Base-by-base conservation (phyloP, 2,797 vertebrate genomes). In the Rhabdophis nuchalis region DNA sequence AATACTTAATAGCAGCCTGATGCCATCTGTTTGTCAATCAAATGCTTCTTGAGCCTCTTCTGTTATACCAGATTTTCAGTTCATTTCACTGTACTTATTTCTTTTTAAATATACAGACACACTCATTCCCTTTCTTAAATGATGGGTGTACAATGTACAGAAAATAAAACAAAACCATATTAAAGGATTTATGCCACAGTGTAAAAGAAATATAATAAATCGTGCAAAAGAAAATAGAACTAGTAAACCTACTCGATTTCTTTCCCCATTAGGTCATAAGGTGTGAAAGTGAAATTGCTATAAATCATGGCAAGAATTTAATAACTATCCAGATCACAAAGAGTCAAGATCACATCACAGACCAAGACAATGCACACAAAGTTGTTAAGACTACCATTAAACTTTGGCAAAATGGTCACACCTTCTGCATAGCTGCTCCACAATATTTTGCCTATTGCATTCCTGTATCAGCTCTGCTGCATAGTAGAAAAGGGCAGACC, bases 101-200 rank as follows among this genome's bases (percentile, higher is more conserved):
- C 36, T 12, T n/a, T 53, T 77, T 72, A 27, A 90, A 88, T 54
- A 61, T 14, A 52, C 16, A 86, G 4, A 61, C 13, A n/a, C 20
- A 32, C n/a, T 32, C 46, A 11, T 32, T 18, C 50, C 10, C 86
- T 32, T 60, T 61, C 82, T 85, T 85, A 46, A 85, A 32, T 3
- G 12, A 88, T 88, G 29, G 82, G 87, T 88, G 64, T 20, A 90
- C 82, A 88, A 90, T 85, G 86, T 88, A 85, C 86, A 88, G n/a
- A 77, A 88, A 50, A 88, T 16, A 82, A 90, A 90, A 92, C 32
- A 85, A 41, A 92, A n/a, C 64, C 46, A 53, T 90, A 90, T 90
- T 60, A 87, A 90, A 90, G 87, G 61, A 89, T 85, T 61, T 27
- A 61, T 25, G 54, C 29, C 25, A 58, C 58, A 92, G 20, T 60